Evolutionary conservation across 2,888 invertebrate genomes (phyloP).

Genomic region (Athetis lepigone): DNA sequence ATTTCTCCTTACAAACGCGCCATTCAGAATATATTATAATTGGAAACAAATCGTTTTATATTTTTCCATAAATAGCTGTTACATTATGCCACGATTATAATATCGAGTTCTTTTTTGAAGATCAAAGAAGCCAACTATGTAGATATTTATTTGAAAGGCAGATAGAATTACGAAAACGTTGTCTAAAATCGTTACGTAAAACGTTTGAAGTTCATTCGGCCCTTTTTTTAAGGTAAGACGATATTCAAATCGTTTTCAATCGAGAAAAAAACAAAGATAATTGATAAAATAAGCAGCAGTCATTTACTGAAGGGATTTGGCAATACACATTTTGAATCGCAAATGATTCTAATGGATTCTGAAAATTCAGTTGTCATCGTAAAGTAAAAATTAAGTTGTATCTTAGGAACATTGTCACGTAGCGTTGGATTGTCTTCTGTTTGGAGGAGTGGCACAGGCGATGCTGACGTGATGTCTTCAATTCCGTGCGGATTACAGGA

Average conservation of each 20-base stretch:
- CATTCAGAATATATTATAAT: conserved; percentile 19
- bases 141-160: conserved; percentile 56
- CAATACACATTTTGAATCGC: conserved; percentile 70
- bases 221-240: conserved; percentile 61
- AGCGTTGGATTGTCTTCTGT: conserved; percentile 57
- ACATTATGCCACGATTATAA: conserved; percentile 40
- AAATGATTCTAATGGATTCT: conserved; percentile 72
- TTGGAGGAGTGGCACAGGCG: conserved; percentile 42
- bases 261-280: conserved; percentile 65
- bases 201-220: conserved; percentile 55
- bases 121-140: conserved; percentile 62
- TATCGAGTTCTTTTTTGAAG: conserved; percentile 45
- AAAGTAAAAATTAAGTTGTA: conserved; percentile 75
- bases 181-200: conserved; percentile 60
- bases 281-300: conserved; percentile 68
- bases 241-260: conserved; percentile 62
- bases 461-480: conserved; percentile 31
- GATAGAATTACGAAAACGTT: conserved; percentile 62
- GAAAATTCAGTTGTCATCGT: conserved; percentile 68
- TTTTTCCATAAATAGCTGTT: conserved; percentile 21
- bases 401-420: conserved; percentile 73
- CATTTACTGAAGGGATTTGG: conserved; percentile 58
- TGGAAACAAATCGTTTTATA: conserved; percentile 25
- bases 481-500: conserved; percentile 33
- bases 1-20: neutral